Base-by-base conservation (phyloP, 1,140 invertebrate genomes). In the Ceratina australensis region DNA sequence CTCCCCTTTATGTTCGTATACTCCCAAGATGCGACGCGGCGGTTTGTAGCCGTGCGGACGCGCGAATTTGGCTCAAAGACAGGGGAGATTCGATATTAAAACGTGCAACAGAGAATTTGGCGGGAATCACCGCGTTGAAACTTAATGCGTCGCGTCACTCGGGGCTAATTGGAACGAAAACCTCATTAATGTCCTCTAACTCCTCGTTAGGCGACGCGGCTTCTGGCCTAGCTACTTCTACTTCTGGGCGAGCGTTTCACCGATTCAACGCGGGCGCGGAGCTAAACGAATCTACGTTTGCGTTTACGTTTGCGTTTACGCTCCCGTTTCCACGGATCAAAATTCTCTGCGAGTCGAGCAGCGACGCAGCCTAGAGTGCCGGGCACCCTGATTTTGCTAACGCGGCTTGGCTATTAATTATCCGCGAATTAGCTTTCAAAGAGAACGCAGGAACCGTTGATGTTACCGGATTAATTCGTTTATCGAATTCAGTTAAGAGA, bases 131-230 rank as follows among this genome's bases (percentile, higher is more conserved):
- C 47, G 33, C 73, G 81, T 75, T 72, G 63, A 54, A 68, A 81
- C 79, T 88, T 87, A 86, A 86, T 84, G 87, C 86, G 84, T 66
- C 79, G 79, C 79, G 78, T 87, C 33, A 83, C 81, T 82, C 80
- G 78, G 71, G 77, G 84, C 85, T 89, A 88, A 86, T 88, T 86
- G 82, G 86, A 85, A 78, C 83, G 83, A 88, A 79, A 87, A 86
- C 79, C 81, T 78, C 81, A 84, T 88, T 88, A 88, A 88, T 87
- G 84, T 85, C 80, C 77, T 83, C 61, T 33, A 60, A 20, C 5
- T 22, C 52, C 20, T 54, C 26, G 20, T 50, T 56, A 47, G 8
- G 15, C 50, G 8, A 22, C 22, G 61, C 16, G 71, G 50, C 42
- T 61, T 18, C 71, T 47, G 15, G 10, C 59, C 47, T 75, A 57